Conservation (phyloP, 2,113 vertebrate species). For the Ellobius talpinus region DNA sequence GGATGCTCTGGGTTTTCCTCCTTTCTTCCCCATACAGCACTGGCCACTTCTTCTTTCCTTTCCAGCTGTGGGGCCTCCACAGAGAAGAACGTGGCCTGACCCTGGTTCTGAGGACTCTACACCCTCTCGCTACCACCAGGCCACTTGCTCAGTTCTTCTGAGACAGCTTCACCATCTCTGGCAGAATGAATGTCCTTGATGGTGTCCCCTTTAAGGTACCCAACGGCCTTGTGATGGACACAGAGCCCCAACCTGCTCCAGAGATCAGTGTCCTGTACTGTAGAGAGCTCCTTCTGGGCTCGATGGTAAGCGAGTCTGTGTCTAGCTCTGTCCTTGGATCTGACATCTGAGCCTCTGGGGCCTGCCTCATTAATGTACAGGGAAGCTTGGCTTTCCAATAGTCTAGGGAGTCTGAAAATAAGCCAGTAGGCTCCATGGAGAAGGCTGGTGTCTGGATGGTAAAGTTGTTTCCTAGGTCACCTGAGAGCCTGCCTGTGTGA, state of each 20-base stretch:
- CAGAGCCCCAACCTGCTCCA: conserved; percentile 65
- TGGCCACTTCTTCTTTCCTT: not conserved
- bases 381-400: not conserved
- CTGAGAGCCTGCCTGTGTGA: not conserved
- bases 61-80: not conserved
- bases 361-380: conserved; percentile 5
- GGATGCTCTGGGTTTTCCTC: conserved; percentile 27
- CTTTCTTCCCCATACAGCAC: conserved; percentile 7
- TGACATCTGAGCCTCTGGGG: not conserved
- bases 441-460: not conserved
- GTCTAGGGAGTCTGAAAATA: conserved; percentile 7
- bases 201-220: conserved; percentile 90
- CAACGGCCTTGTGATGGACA: conserved; percentile 73
- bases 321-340: not conserved
- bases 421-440: not conserved
- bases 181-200: conserved; percentile 89
- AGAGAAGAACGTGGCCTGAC: not conserved
- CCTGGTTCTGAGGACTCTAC: not conserved
- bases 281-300: conserved; percentile 88
- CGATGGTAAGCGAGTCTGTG: conserved; percentile 88
- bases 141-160: not conserved
- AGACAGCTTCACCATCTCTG: not conserved
- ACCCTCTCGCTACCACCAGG: not conserved
- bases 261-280: conserved; percentile 87
- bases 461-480: not conserved